Evolutionary conservation across 2,113 vertebrate species (phyloP).

Genomic region (Crotalus horridus): DNA sequence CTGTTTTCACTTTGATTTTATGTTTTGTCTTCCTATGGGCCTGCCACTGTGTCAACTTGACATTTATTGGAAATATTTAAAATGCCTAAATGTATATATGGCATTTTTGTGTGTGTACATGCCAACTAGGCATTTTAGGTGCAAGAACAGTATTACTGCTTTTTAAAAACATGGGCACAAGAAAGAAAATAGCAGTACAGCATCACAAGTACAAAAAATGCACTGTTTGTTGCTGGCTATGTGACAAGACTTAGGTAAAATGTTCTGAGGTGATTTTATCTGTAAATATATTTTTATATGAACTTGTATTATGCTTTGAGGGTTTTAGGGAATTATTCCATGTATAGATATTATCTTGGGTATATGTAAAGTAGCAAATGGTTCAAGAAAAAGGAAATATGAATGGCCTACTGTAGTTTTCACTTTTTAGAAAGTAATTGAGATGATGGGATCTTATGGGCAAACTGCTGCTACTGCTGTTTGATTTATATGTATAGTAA

Average conservation of each 20-base stretch:
- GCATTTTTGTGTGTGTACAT: constrained; percentile 1
- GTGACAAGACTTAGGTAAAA: constrained; percentile 50
- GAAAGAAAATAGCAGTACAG: constrained; percentile 49
- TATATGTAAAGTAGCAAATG: constrained; percentile 56
- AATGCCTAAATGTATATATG: constrained; percentile 48
- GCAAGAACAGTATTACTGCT: constrained; percentile 63
- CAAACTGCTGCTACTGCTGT: constrained; percentile 86
- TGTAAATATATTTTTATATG: constrained; percentile 58
- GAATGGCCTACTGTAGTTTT: constrained; percentile 70
- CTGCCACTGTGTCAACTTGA: constrained; percentile 76
- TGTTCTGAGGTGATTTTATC: constrained; percentile 57
- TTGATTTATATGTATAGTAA: constrained; percentile 87
- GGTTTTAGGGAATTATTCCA: constrained; percentile 52
- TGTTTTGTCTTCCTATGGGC: constrained; percentile 67
- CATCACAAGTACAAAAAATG: constrained; percentile 42
- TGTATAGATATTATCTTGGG: constrained; percentile 57
- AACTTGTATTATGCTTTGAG: constrained; percentile 56
- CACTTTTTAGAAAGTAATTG: constrained; percentile 63
- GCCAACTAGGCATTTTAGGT: constrained; percentile 55
- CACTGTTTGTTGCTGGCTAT: constrained; percentile 53
- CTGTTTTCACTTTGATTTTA: constrained; percentile 36
- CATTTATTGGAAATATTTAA: constrained; percentile 14
- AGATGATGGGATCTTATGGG: constrained; percentile 80
- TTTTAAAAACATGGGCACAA: constrained; percentile 4
- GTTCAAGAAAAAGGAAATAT: constrained; percentile 57